Percentiles rank a stretch among this genome's conserved stretches.
Conservation (phyloP, 2,113 vertebrate genomes). For the Ceuthmochares aereus region DNA sequence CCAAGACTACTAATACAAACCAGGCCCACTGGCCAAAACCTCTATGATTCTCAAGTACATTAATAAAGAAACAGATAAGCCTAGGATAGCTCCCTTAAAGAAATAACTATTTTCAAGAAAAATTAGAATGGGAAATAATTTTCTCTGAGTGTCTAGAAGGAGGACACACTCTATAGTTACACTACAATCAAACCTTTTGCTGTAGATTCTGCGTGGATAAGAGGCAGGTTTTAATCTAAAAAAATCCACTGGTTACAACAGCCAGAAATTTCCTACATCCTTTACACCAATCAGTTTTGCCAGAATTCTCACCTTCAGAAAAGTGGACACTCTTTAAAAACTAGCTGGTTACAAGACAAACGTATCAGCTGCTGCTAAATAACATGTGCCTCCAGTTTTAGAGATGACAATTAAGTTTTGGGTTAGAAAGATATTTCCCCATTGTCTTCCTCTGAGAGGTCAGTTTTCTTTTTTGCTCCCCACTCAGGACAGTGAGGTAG, state of each 20-base stretch:
- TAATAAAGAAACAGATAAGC: not conserved
- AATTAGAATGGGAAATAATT: not conserved
- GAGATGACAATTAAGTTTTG: fast-evolving
- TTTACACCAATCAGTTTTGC: not conserved
- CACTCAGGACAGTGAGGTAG: not conserved
- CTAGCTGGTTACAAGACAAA: not conserved
- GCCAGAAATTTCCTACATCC: not conserved
- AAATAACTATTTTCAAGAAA: not conserved
- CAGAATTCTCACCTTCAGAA: not conserved
- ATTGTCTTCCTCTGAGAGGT: not conserved
- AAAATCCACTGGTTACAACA: not conserved
- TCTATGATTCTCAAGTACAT: not conserved
- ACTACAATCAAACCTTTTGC: not conserved
- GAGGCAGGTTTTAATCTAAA: not conserved
- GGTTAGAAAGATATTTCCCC: not conserved
- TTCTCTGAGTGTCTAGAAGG: not conserved
- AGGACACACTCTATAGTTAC: not conserved
- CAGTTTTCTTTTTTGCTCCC: not conserved
- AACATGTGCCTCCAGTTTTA: not conserved
- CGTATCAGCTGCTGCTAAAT: not conserved
- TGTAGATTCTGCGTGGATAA: not conserved
- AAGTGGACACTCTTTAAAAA: not conserved
- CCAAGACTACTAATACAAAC: not conserved
- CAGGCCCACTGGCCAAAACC: not conserved
- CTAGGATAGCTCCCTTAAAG: not conserved